Conservation (phyloP, 2,888 invertebrate genomes). For the Resseliella maxima region DNA sequence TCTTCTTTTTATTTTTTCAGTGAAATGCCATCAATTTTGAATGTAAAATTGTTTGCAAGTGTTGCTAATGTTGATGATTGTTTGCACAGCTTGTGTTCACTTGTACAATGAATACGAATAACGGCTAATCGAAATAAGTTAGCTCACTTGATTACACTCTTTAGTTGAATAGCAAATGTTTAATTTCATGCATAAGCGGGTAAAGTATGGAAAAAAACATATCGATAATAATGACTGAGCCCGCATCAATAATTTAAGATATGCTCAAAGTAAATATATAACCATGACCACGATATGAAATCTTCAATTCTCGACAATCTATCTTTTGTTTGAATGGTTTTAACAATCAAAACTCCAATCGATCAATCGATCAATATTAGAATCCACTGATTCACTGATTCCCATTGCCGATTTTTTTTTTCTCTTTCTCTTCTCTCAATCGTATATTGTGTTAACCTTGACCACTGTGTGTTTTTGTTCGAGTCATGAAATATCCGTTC, state of each 20-base stretch:
- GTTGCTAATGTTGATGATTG: background rate
- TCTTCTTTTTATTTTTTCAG: background rate
- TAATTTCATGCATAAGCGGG: background rate
- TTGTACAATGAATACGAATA: constrained; percentile 3
- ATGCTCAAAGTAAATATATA: background rate
- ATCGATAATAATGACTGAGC: background rate
- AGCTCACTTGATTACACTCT: background rate
- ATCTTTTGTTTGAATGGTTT: background rate
- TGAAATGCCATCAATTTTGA: constrained; percentile 20
- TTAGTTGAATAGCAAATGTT: background rate
- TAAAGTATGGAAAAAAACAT: background rate
- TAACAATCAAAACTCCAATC: background rate
- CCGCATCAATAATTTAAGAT: background rate
- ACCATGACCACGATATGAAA: background rate
- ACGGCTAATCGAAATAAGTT: background rate
- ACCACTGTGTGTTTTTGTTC: background rate
- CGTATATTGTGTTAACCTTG: background rate
- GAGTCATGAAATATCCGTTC: background rate
- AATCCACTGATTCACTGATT: background rate
- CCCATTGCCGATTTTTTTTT: background rate
- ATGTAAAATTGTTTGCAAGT: background rate
- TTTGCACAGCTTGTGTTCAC: constrained; percentile 34
- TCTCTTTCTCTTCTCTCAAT: background rate
- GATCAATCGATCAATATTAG: background rate
- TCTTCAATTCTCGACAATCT: background rate